A percentile compares a stretch with the other conserved stretches of the same genome.
These are phyloP conservation scores for Pluvialis apricaria DNA, from an alignment of 2,113 vertebrate genomes.

Conservation along the genomic window DNA sequence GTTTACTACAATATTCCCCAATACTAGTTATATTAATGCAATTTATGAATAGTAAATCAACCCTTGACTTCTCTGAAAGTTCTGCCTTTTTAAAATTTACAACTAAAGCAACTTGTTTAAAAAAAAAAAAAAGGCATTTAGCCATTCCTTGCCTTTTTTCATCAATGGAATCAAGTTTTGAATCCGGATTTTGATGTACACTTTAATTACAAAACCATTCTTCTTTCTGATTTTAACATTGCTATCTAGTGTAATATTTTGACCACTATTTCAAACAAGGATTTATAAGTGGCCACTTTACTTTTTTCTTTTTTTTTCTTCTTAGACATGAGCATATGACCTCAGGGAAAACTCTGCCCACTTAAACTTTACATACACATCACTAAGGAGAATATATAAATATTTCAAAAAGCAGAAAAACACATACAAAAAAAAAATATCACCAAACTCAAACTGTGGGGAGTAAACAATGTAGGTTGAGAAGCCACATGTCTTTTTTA, in stretches of 20 bases:
- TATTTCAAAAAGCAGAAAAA: background rate
- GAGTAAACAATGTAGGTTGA: background rate
- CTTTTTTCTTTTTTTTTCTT: too few relatives aligned
- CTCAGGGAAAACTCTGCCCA: background rate
- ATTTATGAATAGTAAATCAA: background rate
- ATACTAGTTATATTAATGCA: background rate
- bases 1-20: background rate
- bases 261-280: background rate
- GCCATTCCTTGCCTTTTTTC: background rate
- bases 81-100: background rate
- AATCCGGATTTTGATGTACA: background rate
- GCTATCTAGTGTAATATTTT: background rate
- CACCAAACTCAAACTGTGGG: background rate
- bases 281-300: background rate
- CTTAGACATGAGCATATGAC: background rate
- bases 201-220: background rate
- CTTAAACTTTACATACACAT: background rate
- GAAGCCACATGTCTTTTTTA: background rate
- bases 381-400: background rate
- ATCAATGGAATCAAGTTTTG: background rate
- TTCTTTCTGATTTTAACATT: background rate
- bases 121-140: background rate
- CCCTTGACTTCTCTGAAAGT: background rate
- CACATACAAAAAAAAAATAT: background rate
- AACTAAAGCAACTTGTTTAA: background rate